Conservation (phyloP, 1,140 invertebrate species). For the Drosophila rhopaloa region DNA sequence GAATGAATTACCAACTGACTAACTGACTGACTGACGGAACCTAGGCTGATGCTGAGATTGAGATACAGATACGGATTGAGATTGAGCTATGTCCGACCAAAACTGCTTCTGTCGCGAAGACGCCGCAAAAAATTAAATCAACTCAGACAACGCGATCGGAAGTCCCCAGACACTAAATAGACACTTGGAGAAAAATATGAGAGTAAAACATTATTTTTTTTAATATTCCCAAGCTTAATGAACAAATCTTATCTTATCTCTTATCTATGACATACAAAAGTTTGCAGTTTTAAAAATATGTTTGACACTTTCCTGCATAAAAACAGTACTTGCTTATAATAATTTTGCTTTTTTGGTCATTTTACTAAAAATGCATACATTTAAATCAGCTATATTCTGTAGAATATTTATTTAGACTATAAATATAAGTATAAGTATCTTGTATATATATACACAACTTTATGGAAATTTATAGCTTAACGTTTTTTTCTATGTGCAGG, state of each 20-base stretch:
- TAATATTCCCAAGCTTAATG: no score
- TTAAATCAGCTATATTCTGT: no score
- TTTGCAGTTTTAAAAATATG: no score
- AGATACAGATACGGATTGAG: slow-evolving; percentile 18
- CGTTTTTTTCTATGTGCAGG: not conserved
- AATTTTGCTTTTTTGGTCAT: no score
- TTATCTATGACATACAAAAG: not conserved
- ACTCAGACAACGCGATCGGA: slow-evolving; percentile 49
- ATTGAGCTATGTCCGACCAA: slow-evolving; percentile 17
- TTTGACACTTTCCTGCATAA: no score
- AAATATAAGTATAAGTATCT: no score
- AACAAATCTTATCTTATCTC: not conserved
- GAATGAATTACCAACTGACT: slow-evolving; percentile 30
- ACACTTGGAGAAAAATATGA: not conserved
- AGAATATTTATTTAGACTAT: no score
- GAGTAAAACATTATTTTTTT: no score
- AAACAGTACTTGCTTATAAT: no score
- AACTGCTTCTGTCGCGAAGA: slow-evolving; percentile 58
- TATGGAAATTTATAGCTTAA: no score
- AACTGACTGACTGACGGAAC: slow-evolving; percentile 34
- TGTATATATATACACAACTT: no score
- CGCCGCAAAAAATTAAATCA: slow-evolving; percentile 65
- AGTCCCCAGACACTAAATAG: not conserved
- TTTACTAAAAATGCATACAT: no score
- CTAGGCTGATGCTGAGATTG: slow-evolving; percentile 16